Conservation (phyloP, 2,113 vertebrate species). For the Gobius niger region DNA sequence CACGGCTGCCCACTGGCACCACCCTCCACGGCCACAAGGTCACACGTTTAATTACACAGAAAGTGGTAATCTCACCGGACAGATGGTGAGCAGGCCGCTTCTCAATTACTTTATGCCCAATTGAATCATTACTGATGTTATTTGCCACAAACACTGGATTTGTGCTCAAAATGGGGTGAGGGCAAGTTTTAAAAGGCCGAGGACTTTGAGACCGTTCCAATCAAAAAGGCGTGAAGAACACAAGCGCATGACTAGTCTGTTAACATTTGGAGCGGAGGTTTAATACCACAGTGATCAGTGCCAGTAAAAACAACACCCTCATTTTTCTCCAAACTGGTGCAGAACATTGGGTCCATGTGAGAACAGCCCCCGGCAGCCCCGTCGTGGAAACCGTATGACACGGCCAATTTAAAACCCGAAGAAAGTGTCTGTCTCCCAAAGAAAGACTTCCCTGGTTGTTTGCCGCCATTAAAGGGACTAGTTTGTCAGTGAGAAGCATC, state of each 20-base stretch:
- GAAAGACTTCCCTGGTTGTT: constrained; percentile 47
- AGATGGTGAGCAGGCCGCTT: constrained; percentile 75
- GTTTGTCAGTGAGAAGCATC: constrained; percentile 68
- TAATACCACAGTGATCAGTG: constrained; percentile 57
- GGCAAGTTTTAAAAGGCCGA: constrained; percentile 31
- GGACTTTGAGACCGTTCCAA: constrained; percentile 60
- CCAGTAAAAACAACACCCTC: constrained; percentile 64
- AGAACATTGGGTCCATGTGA: constrained; percentile 54
- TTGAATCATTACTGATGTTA: constrained; percentile 78
- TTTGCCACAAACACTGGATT: constrained; percentile 63
- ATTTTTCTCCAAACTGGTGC: constrained; percentile 57
- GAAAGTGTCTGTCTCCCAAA: constrained; percentile 67
- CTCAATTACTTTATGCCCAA: constrained; percentile 73
- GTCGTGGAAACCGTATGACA: constrained; percentile 74
- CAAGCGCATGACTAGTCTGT: constrained; percentile 34
- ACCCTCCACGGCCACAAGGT: constrained; percentile 65
- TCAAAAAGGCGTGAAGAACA: constrained; percentile 70
- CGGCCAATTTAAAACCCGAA: constrained; percentile 71
- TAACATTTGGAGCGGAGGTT: constrained; percentile 46
- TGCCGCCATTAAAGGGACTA: constrained; percentile 34
- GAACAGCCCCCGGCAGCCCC: constrained; percentile 63
- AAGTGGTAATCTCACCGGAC: constrained; percentile 76
- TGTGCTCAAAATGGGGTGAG: constrained; percentile 37
- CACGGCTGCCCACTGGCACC: constrained; percentile 55
- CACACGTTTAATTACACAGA: constrained; percentile 81